Evolutionary conservation across 2,888 invertebrate genomes (phyloP), one percentile per base, ranked within the genome.

Genomic region (Tenodera sinensis): DNA sequence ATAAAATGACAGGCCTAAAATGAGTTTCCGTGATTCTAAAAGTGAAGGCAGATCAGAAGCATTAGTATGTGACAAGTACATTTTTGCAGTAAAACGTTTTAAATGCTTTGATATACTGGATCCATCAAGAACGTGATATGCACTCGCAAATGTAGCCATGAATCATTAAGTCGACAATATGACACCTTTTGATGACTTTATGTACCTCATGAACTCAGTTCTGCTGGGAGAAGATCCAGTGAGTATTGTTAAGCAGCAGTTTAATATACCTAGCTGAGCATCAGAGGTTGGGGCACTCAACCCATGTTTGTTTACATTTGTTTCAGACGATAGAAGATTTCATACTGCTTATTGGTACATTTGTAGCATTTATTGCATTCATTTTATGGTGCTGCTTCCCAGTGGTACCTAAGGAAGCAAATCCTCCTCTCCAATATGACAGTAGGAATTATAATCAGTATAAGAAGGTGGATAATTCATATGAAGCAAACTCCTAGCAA

Each of bases 331-430:
- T 95, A 88, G 95, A 95, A 93, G 95, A 95, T 92, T 95, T 95
- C 91, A 95, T 95, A 90, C 92, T 95, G 87, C 93, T 95, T 84
- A 93, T 95, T 91, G 95, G 95, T 54, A 95, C 95, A 54, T 92
- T 95, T 91, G 95, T 95, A 89, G 95, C 95, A 86, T 95, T 95
- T 92, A 94, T 95, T 90, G 95, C 95, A 42, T 95, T 95, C 92
- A 94, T 95, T 90, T 92, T 95, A 47, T 95, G 95, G 95, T 95
- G 95, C 92, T 95, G 95, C 92, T 95, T 95, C 92, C 95, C 95
- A 89, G 93, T 94, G 91, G 94, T 94, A 90, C 94, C 94, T 87
- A 94, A 94, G 92, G 94, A 92, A 88, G 90, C 90, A 25, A 90
- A 90, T 81, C 89, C 89, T 82, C 90, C 90, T 3, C 84, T 85